phyloP scores from a whole-genome alignment of 2,113 vertebrate genomes.

The Paratilapia polleni region DNA sequence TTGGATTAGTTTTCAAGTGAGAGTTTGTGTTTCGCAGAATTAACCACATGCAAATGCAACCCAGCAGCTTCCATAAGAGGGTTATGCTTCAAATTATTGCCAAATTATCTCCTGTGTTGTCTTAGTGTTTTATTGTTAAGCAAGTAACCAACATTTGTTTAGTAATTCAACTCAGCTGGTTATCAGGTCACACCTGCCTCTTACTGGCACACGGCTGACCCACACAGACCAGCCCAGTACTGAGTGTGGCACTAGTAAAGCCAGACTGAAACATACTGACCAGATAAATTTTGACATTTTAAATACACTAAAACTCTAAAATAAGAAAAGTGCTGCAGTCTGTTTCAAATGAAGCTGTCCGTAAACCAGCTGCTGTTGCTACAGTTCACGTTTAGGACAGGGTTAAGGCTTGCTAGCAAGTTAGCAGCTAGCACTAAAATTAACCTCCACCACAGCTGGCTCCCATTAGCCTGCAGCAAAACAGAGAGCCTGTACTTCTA shows the following conservation, averaged over 20 bases:
- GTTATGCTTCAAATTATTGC: no score
- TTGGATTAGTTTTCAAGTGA: no score
- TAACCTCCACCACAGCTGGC: constrained; percentile 81
- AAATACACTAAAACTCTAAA: neutral
- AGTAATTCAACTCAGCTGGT: neutral
- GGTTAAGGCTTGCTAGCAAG: constrained; percentile 64
- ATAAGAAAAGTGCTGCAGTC: neutral
- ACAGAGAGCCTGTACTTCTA: constrained; percentile 71
- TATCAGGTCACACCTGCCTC: constrained; percentile 1
- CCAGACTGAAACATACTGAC: neutral
- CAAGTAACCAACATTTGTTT: neutral
- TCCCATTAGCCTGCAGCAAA: constrained; percentile 79
- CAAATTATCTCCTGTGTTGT: no score
- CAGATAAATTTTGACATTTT: neutral
- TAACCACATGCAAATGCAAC: no score
- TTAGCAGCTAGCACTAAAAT: constrained; percentile 77
- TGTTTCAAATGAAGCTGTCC: neutral
- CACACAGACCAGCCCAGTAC: neutral
- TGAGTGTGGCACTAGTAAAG: neutral
- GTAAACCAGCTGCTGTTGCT: neutral
- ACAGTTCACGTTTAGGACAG: constrained; percentile 24
- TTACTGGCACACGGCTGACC: neutral
- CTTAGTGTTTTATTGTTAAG: neutral
- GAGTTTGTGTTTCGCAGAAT: no score
- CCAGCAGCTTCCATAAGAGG: no score